These are phyloP conservation scores for Phrynocephalus vlangalii DNA, from an alignment of 2,797 vertebrate genomes.

Conservation along the genomic window DNA sequence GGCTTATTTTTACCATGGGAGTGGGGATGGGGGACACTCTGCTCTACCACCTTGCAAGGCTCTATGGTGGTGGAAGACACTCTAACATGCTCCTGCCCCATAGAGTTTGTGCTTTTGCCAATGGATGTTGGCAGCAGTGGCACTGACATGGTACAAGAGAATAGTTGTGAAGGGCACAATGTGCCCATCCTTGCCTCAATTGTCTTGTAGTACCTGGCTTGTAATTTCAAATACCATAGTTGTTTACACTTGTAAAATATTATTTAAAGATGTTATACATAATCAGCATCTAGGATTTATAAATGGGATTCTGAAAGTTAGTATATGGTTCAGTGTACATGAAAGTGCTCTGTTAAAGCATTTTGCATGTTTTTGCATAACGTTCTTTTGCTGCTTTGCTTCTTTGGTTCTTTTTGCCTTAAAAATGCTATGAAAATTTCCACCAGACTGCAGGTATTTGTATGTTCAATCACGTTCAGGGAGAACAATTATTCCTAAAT, in stretches of 20 bases:
- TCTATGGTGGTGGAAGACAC: too few species aligned
- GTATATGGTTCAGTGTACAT: conserved; percentile 5
- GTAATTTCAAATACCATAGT: neutral
- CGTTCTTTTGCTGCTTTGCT: conserved; percentile 1
- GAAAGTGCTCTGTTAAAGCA: neutral
- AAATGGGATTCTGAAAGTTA: neutral
- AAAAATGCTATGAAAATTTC: conserved; percentile 42
- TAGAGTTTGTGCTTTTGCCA: too few species aligned
- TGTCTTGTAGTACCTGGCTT: neutral
- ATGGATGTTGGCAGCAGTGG: neutral
- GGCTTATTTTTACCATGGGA: too few species aligned
- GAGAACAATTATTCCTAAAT: conserved; percentile 53
- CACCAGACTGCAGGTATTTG: conserved; percentile 17
- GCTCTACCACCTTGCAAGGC: too few species aligned
- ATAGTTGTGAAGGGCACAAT: neutral
- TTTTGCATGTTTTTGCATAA: conserved; percentile 25
- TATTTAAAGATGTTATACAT: neutral
- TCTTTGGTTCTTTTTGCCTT: conserved; percentile 20
- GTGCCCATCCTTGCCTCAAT: neutral
- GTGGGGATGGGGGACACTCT: too few species aligned
- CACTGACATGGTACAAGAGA: neutral
- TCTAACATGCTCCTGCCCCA: too few species aligned
- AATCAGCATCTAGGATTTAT: neutral
- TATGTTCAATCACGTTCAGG: conserved; percentile 41
- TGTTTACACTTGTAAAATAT: neutral